Evolutionary conservation across 2,888 invertebrate species (phyloP), one percentile per base, ranked within the genome.

Genomic region (Arenicola marina): DNA sequence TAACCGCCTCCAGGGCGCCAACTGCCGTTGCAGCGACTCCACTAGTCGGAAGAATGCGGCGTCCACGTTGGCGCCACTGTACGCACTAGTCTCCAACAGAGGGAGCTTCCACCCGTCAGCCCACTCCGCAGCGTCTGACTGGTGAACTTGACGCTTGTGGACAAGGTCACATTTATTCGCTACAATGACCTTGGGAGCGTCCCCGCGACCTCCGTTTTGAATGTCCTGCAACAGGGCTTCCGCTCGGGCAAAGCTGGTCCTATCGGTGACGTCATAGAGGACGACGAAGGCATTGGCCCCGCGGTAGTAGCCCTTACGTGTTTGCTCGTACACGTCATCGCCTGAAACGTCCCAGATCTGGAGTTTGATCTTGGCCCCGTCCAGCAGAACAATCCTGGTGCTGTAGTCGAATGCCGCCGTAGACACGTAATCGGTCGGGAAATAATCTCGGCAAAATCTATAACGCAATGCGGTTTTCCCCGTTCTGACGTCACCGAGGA

Each of bases 261-360:
- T 34, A 33, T 57, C 33, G 43, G 59, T 64, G 56, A 61, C 56
- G 56, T 68, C 68, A 44, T 68, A 68, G 4, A 66, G 56, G 7
- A 68, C 57, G 29, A 68, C 29, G 34, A 66, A 68, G 31, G 59
- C 66, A 32, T 67, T 66, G 1, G 68, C 68, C 11, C 68, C 68
- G 32, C 63, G 59, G 55, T 67, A 67, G 59, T 68, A 68, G 21
- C 51, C 46, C 45, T 58, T 58, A 18, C 68, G 32, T 7, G 58
- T 63, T n/a, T 45, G 24, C 11, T 66, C 63, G 29, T 63, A 63
- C 1, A 56, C 31, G 7, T 4, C n/a, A n/a, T 64, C 66, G 21
- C 68, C 68, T 1, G 65, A 54, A 3, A 66, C 63, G 58, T 68
- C 68, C 68, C 66, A 66, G 1, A 68, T 28, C 24, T 65, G 65